Base-by-base conservation (phyloP, 2,888 invertebrate genomes). In the Ectemnius lituratus region DNA sequence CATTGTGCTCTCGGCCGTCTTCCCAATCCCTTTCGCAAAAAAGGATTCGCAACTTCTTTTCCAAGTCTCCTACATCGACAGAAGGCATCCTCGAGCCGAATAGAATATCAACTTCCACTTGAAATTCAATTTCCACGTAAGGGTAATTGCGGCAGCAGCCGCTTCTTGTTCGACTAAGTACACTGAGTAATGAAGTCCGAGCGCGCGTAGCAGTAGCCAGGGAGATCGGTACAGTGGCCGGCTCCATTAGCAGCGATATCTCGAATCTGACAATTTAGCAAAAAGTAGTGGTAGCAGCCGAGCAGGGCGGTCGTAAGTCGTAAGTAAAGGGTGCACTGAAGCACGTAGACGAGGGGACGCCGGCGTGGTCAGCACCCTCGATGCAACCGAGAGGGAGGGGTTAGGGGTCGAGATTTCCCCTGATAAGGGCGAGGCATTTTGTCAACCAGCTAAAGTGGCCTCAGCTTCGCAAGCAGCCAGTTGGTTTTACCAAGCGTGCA, bases 371-470 rank as follows among this genome's bases (percentile, higher is more conserved):
- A 80, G 80, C 81, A 72, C 83, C 79, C 79, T 79, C 73, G 64
- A 47, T 69, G 70, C 69, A 57, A 67, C 69, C 52, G 52, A 16
- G n/a, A 58, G 71, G 67, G 67, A 67, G 67, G 73, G 79, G 75
- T 75, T 75, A 56, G 61, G 37, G 61, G 46, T 66, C 73, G 84
- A 81, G 84, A 83, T 83, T 84, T 80, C 81, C 79, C 78, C 77
- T 78, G 82, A 85, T 85, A 83, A 37, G 79, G 82, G 76, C 81
- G 75, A 76, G 80, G 80, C 84, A 75, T 87, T 86, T 86, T 85
- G 85, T 85, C 87, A 84, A 86, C 79, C 83, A 71, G 80, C 78
- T 75, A 78, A 81, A 80, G 80, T 83, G 83, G 82, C 83, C 76
- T 76, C 63, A 70, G 56, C 20, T 27, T 37, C 67, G 5, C 61